Base-by-base conservation (phyloP, 2,113 vertebrate genomes). In the Solea senegalensis region DNA sequence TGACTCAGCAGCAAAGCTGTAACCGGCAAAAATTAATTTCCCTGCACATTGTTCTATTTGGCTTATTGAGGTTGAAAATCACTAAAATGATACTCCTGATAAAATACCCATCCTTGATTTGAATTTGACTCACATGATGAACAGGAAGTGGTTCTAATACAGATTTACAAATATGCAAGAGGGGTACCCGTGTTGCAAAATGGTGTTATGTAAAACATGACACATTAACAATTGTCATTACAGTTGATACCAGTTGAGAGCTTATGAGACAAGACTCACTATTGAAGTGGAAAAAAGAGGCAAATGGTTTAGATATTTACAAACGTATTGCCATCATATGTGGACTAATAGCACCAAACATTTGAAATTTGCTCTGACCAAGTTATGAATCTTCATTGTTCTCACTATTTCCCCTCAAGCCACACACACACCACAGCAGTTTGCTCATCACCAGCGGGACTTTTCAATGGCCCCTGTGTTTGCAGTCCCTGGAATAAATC, bases 401-500 rank as follows among this genome's bases (percentile, higher is more conserved):
- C 27, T 52, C 39, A 50, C 16, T 68, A 61, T 74, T 69, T 68
- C 45, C 21, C 82, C 56, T 72, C 55, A 65, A 76, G 71, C 65
- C 65, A 55, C 53, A 26, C 12, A 76, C 3, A 50, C 55, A 41
- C 21, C 21, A 67, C 72, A 71, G 54, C 43, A 69, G 57, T 78
- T 55, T 65, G 34, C 34, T 34, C 59, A 67, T 55, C 69, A 76
- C 74, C 63, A 82, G 65, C 13, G 58, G 50, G 49, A 81, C 65
- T 76, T 43, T 60, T 68, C 75, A 72, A 40, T 56, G 77, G 68
- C 65, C 62, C 74, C 48, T 14, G 50, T 56, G 57, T 57, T 48
- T 61, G 44, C 48, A 69, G 72, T 74, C 71, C 55, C 26, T 60
- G 56, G 83, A 82, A 75, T 76, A 81, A 59, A 86, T 82, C 62